Conservation (phyloP, 2,888 invertebrate genomes). For the Drosophila atroscutellata region DNA sequence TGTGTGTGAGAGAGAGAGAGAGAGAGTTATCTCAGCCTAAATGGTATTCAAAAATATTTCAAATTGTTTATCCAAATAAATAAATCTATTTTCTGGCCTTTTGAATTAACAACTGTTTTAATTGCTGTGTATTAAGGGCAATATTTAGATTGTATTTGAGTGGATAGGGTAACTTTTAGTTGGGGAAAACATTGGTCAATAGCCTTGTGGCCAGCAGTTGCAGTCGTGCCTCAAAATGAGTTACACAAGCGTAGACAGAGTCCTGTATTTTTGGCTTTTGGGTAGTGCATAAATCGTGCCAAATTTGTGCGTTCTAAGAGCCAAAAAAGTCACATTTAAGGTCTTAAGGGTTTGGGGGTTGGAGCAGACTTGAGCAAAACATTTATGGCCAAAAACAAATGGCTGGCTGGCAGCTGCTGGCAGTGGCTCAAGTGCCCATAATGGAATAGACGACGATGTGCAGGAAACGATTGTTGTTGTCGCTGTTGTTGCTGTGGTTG, state of each 20-base stretch:
- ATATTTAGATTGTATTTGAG: neutral
- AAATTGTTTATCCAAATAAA: neutral
- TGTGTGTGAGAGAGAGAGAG: too few relatives aligned
- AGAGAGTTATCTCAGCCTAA: neutral
- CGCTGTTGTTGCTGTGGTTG: conserved; percentile 9
- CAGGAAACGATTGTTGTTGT: conserved; percentile 66
- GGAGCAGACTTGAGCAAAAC: conserved; percentile 48
- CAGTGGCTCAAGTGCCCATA: conserved; percentile 77
- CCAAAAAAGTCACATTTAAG: conserved; percentile 33
- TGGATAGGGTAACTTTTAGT: neutral
- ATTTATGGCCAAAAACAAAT: conserved; percentile 72
- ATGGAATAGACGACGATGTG: conserved; percentile 74
- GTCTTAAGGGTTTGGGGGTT: neutral
- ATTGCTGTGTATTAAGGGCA: neutral
- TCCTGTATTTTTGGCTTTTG: conserved; percentile 14
- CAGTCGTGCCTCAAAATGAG: conserved; percentile 21
- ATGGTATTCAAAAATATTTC: neutral
- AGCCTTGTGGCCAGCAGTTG: neutral
- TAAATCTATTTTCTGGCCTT: neutral
- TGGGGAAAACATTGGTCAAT: neutral
- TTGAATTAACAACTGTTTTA: neutral
- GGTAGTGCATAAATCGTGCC: conserved; percentile 60
- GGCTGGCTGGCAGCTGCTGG: conserved; percentile 63
- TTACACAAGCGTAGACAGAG: conserved; percentile 17
- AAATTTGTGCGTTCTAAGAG: conserved; percentile 52